Evolutionary conservation across 2,113 vertebrate genomes (phyloP), one percentile per base, ranked within the genome.

Genomic region (Pelusios castaneus): DNA sequence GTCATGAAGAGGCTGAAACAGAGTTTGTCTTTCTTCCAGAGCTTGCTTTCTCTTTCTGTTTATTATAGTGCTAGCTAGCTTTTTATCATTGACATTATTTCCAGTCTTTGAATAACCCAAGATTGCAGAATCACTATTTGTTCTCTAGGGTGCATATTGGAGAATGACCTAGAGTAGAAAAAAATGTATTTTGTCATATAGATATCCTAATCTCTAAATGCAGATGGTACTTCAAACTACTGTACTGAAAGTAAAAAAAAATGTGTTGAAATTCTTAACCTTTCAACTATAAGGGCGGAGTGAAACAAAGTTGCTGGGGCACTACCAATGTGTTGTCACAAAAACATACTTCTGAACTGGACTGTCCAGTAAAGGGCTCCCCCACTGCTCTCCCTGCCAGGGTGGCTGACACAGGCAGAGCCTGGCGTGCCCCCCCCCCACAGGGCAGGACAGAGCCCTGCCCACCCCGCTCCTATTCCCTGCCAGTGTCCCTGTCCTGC

Each of bases 21-120:
- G 91, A 51, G 85, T 81, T 67, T 45, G 60, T 76, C 60, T 90
- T 83, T 43, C 83, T 58, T 82, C 29, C 52, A 13, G 60, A 38
- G 31, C 76, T 82, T 80, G 76, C 58, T 75, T 80, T 38, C 5
- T 7, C 0, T 25, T 41, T 58, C 14, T 43, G 3, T 67, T 9
- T 13, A 67, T 27, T 80, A 75, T 14, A 58, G 16, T n/a, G 24
- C 0, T 54, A 1, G n/a, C 41, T 38, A 55, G n/a, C 3, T 63
- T 1, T 75, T 14, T 43, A 45, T 12, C 49, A 54, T 52, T 10
- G 8, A 9, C 9, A 41, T 11, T 10, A 0, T 60, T 84, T 2
- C 6, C 4, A 38, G 41, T 76, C 10, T 84, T 73, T 24, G 2
- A 58, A 25, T n/a, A n/a, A 58, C 21, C 52, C 56, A 45, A 27